Evolutionary conservation across 2,797 vertebrate genomes (phyloP), one percentile per base, ranked within the genome.

Genomic region (Fistularia tabacaria): DNA sequence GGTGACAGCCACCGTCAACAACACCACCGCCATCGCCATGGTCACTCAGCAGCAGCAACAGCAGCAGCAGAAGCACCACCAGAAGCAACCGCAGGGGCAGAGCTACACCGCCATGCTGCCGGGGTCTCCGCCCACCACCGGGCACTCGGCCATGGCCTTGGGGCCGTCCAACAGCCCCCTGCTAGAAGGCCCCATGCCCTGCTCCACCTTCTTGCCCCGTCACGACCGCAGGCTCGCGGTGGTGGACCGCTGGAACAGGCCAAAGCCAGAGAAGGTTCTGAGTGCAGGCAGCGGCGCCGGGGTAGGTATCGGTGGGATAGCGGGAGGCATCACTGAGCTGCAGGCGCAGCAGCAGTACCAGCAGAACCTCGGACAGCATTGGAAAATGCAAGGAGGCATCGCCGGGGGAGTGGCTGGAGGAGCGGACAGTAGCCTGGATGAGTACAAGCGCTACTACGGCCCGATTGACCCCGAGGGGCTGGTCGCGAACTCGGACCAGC

Each of bases 371-470:
- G 85, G 85, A 15, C 86, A 85, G 40, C 87, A 87, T 51, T 91
- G 91, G 91, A 86, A 36, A 59, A 36, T 85, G 49, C 82, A 74
- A 59, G 77, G 63, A 10, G 77, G 67, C 15, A 48, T 77, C 38
- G 68, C 72, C 13, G 57, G 58, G 43, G 70, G 61, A 1, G 82
- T 68, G 14, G n/a, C n/a, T 7, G 77, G 54, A 11, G 79, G 54
- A 1, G 82, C 69, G 14, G 89, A 89, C 49, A 71, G 76, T 8
- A 78, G 89, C 41, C 82, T 93, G 6, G 93, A 96, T 79, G 93
- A 94, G 76, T 95, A 94, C 81, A 94, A 95, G 77, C 91, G 93
- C 50, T 95, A 95, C 77, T 96, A 96, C 57, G 94, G 94, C 51
- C 94, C 94, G 11, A 96, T 95, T 61, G 94, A 96, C 74, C 94